A percentile compares a stretch with the other conserved stretches of the same genome.
phyloP scores from a whole-genome alignment of 2,113 vertebrate species.

The Pycnonotus jocosus region DNA sequence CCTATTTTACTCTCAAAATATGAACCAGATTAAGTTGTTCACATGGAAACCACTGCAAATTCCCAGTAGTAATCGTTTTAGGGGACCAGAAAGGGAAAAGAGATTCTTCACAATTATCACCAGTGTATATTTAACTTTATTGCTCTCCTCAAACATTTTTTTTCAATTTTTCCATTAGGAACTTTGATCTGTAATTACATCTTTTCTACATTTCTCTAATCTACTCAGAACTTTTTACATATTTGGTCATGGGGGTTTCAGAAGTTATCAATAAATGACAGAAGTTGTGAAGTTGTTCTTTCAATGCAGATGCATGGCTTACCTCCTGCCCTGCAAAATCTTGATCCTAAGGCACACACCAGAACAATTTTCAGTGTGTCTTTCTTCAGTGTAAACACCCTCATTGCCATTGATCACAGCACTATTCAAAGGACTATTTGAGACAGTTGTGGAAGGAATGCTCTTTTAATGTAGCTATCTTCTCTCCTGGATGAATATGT shows the following conservation, averaged over 20 bases:
- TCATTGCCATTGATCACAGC: background rate
- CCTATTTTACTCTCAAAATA: background rate
- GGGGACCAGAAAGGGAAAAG: background rate
- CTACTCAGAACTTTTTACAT: background rate
- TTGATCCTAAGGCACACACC: background rate
- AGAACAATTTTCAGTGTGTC: background rate
- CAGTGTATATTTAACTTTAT: background rate
- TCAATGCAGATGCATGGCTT: background rate
- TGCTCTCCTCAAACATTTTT: background rate
- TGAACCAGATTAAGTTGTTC: slow-evolving; percentile 18
- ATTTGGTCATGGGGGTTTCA: background rate
- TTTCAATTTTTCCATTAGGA: background rate
- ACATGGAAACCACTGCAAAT: slow-evolving; percentile 25
- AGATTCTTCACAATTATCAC: background rate
- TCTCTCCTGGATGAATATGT: background rate
- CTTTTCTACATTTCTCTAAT: background rate
- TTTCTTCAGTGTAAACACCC: background rate
- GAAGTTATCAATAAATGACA: background rate
- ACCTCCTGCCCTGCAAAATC: background rate
- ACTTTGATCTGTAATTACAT: background rate
- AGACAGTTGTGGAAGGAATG: background rate
- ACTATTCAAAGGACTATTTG: background rate
- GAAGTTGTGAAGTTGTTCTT: background rate
- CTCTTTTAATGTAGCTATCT: background rate
- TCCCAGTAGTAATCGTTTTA: background rate